Evolutionary conservation across 1,140 invertebrate species (phyloP).

Genomic region (Bactericera cockerelli): DNA sequence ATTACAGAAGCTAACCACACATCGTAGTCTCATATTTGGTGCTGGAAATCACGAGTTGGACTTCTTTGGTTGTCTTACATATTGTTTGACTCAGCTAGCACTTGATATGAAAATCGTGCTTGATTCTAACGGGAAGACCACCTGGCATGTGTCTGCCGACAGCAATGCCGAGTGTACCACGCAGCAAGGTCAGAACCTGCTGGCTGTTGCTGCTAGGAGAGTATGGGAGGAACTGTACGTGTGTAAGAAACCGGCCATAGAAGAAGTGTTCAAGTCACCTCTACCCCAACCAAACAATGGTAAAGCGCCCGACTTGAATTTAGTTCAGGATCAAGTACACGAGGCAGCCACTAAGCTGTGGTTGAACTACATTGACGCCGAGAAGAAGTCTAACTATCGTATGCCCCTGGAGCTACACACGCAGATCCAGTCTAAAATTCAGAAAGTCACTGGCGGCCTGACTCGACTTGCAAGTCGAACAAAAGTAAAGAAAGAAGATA

Average conservation of each 20-base stretch:
- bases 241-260: slow-evolving; percentile 87
- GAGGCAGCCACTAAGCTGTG: slow-evolving; percentile 76
- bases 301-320: slow-evolving; percentile 60
- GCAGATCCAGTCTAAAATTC: slow-evolving; percentile 90
- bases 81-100: slow-evolving; percentile 86
- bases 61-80: slow-evolving; percentile 88
- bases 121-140: slow-evolving; percentile 61
- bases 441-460: slow-evolving; percentile 85
- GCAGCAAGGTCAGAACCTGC: slow-evolving; percentile 66
- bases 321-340: slow-evolving; percentile 65
- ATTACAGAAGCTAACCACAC: slow-evolving; percentile 80
- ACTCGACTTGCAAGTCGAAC: slow-evolving; percentile 73
- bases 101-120: slow-evolving; percentile 68
- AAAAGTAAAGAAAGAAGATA: slow-evolving; percentile 57
- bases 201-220: slow-evolving; percentile 73
- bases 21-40: slow-evolving; percentile 73
- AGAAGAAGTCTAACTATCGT: slow-evolving; percentile 67
- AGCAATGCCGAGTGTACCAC: slow-evolving; percentile 58
- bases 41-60: slow-evolving; percentile 88
- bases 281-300: slow-evolving; percentile 49
- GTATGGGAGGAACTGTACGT: slow-evolving; percentile 97
- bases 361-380: slow-evolving; percentile 77
- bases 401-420: slow-evolving; percentile 84
- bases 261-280: slow-evolving; percentile 38
- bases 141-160: slow-evolving; percentile 71